phyloP scores from a whole-genome alignment of 2,888 invertebrate species.

The Drosophila crucigera region DNA sequence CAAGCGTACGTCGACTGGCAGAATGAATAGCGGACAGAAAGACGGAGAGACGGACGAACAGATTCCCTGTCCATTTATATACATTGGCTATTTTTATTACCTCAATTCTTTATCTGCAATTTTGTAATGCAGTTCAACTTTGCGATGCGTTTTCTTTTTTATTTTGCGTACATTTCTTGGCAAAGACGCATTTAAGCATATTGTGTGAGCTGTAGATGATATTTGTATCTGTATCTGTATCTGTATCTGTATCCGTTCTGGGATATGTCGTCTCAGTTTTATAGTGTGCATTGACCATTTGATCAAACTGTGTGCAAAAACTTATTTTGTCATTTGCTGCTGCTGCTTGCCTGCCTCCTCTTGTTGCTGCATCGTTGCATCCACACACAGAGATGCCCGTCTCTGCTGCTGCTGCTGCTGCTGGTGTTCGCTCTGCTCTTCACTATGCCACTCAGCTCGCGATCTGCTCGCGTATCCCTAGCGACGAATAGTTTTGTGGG shows the following conservation, averaged over 20 bases:
- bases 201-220: slow-evolving; percentile 36
- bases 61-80: slow-evolving; percentile 52
- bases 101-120: slow-evolving; percentile 74
- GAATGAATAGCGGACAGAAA: slow-evolving; percentile 25
- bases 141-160: slow-evolving; percentile 20
- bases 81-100: slow-evolving; percentile 67
- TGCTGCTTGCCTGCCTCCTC: neutral
- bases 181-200: slow-evolving; percentile 57
- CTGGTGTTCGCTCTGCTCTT: neutral
- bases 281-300: slow-evolving; percentile 61
- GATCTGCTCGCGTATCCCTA: slow-evolving; percentile 41
- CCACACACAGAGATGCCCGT: slow-evolving; percentile 7
- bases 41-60: slow-evolving; percentile 12
- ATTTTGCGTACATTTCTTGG: slow-evolving; percentile 68
- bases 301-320: slow-evolving; percentile 73
- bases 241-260: slow-evolving; percentile 36
- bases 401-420: slow-evolving; percentile 5
- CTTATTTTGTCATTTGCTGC: slow-evolving; percentile 70
- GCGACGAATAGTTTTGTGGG: slow-evolving; percentile 62
- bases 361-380: neutral
- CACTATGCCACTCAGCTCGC: neutral
- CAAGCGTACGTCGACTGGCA: slow-evolving; percentile 25
- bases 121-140: slow-evolving; percentile 66
- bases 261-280: slow-evolving; percentile 45
- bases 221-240: slow-evolving; percentile 57